Conservation (phyloP, 2,113 vertebrate species). For the Candoia aspera region DNA sequence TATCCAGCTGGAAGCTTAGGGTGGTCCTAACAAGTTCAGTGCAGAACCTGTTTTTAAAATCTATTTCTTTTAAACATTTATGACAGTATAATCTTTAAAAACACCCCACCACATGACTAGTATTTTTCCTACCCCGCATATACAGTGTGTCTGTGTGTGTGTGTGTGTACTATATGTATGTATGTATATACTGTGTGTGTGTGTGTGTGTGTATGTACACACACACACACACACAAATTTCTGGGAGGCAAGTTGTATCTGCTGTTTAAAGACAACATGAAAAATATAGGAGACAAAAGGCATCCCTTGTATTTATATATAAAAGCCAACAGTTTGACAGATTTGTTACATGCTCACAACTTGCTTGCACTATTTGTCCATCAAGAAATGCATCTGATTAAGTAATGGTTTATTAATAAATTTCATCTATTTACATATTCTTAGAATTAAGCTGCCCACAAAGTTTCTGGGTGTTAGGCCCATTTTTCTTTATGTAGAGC, state of each 20-base stretch:
- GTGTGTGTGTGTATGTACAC: too few species aligned
- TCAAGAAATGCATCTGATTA: slow-evolving; percentile 25
- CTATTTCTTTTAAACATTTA: not conserved
- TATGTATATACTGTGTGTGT: not conserved
- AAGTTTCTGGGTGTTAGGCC: slow-evolving; percentile 18
- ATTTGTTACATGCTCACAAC: slow-evolving; percentile 21
- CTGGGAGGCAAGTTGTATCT: not conserved
- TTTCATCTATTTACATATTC: not conserved
- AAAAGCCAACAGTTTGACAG: slow-evolving; percentile 40
- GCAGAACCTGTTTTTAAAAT: not conserved
- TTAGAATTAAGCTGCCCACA: slow-evolving; percentile 38
- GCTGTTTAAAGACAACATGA: not conserved
- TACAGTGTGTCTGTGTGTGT: not conserved
- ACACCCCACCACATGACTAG: not conserved
- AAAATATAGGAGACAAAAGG: not conserved
- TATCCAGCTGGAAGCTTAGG: not conserved
- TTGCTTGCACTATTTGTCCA: slow-evolving; percentile 1
- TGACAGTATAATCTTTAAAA: not conserved
- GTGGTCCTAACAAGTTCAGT: not conserved
- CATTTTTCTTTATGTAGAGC: slow-evolving; percentile 31
- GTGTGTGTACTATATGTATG: not conserved
- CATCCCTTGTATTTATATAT: slow-evolving; percentile 32
- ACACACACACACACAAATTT: not conserved
- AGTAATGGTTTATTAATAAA: not conserved
- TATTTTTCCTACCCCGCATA: not conserved